These are phyloP conservation scores for Sycobia sp. DNA, from an alignment of 1,140 invertebrate species.

Conservation along the genomic window DNA sequence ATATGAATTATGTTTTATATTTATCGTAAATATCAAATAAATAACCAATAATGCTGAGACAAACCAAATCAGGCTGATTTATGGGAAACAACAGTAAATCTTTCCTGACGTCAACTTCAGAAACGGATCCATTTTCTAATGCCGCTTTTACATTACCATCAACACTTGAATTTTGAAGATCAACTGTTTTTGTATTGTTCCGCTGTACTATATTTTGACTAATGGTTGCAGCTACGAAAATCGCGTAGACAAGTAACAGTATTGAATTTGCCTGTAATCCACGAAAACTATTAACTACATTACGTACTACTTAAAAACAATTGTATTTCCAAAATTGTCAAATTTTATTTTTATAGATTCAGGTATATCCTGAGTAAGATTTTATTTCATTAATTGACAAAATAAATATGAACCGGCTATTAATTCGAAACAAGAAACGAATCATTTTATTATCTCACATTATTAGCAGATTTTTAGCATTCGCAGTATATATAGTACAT, in stretches of 20 bases:
- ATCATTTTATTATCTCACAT: too few species aligned
- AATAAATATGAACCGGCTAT: too few species aligned
- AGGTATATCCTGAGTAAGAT: too few species aligned
- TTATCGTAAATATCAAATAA: background rate
- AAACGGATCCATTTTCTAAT: conserved; percentile 37
- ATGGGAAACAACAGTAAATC: conserved; percentile 31
- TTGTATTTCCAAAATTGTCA: too few species aligned
- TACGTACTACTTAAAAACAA: too few species aligned
- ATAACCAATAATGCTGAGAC: conserved; percentile 6
- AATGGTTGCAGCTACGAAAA: too few species aligned
- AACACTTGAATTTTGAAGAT: conserved; percentile 40
- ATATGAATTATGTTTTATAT: background rate
- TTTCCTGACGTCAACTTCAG: conserved; percentile 44
- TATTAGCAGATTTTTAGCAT: too few species aligned
- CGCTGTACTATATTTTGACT: background rate
- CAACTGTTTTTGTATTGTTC: conserved; percentile 8
- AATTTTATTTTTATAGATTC: too few species aligned
- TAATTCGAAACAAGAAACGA: too few species aligned
- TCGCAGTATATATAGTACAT: too few species aligned
- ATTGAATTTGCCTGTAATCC: conserved; percentile 2
- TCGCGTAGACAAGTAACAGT: background rate
- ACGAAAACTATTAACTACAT: too few species aligned
- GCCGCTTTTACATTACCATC: conserved; percentile 39
- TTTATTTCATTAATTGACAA: too few species aligned
- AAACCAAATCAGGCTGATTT: conserved; percentile 26